Conservation (phyloP, 2,888 invertebrate genomes). For the Polylopha cassiicola region DNA sequence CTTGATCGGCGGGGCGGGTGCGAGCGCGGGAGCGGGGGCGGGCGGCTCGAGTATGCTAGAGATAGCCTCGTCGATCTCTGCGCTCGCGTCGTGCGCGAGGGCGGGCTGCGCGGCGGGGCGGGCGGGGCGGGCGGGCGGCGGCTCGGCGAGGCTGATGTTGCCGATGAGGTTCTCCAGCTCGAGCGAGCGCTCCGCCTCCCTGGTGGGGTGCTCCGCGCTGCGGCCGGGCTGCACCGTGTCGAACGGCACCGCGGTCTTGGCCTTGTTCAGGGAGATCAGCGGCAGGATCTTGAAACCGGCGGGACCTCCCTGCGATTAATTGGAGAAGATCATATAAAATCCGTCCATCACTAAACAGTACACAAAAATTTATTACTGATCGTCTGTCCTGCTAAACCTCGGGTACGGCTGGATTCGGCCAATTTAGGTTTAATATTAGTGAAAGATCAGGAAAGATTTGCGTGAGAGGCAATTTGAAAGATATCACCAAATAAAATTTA, state of each 20-base stretch:
- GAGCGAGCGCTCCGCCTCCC: constrained; percentile 62
- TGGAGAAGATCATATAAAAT: background rate
- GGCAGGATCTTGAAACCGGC: constrained; percentile 52
- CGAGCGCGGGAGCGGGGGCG: background rate
- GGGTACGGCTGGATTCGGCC: no score
- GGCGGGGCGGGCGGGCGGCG: constrained; percentile 16
- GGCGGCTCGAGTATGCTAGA: constrained; percentile 2
- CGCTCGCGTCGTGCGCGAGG: background rate
- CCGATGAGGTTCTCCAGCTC: constrained; percentile 61
- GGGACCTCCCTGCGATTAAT: constrained; percentile 52
- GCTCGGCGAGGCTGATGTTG: constrained; percentile 36
- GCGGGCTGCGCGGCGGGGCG: constrained; percentile 4
- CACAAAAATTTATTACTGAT: background rate
- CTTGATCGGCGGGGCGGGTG: constrained; percentile 4
- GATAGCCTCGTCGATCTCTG: background rate
- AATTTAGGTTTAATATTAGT: no score
- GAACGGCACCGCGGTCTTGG: constrained; percentile 37
- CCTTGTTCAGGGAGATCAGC: constrained; percentile 51
- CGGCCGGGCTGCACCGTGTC: constrained; percentile 35
- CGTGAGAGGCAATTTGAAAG: no score
- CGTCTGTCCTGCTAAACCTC: no score
- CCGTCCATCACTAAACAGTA: background rate
- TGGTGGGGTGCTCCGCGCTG: constrained; percentile 45
- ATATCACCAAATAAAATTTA: no score
- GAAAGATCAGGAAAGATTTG: no score